Base-by-base conservation (phyloP, 2,113 vertebrate genomes). In the Penelope pileata region DNA sequence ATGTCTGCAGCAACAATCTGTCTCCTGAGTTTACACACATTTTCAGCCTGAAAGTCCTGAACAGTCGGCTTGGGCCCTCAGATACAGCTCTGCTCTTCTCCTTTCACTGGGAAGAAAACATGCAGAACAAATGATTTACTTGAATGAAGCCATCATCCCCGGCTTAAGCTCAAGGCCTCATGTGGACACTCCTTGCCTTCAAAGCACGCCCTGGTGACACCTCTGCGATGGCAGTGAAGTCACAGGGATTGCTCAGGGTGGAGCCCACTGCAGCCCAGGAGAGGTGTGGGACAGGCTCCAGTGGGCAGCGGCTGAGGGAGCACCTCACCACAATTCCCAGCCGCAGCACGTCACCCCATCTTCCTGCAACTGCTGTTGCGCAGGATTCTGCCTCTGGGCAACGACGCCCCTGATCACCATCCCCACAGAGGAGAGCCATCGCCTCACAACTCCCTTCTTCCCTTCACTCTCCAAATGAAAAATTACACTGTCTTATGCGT, bases 321-420 rank as follows among this genome's bases (percentile, higher is more conserved):
- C 6, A 2, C 29, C 16, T 0, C 3, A 59, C 6, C 53, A 10
- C 3, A 3, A 54, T 48, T 50, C 68, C 26, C 1, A 21, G 16
- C 62, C 80, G 24, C 21, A 1, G 14, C 48, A 30, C 1, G 0
- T 16, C 83, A 59, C 42, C 47, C 43, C 43, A 23, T 4, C 45
- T 40, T n/a, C 34, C 30, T 7, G 1, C 0, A n/a, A 14, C 12
- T 79, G 6, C 36, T 38, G 50, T 6, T 6, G 19, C 0, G 7
- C 30, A 43, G 56, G 50, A 43, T 62, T 75, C 24, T 36, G 72
- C 30, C 34, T 47, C 36, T 23, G 70, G 36, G 40, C 60, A 45
- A 1, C 9, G 43, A 26, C 0, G 48, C 21, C 19, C 72, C 50
- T 16, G 5, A 40, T 3, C 27, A 38, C 3, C 51, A 54, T 12